These are phyloP conservation scores for Holothuria glaberrima DNA, from an alignment of 35 echinoderm and acorn worm species.

Conservation along the genomic window DNA sequence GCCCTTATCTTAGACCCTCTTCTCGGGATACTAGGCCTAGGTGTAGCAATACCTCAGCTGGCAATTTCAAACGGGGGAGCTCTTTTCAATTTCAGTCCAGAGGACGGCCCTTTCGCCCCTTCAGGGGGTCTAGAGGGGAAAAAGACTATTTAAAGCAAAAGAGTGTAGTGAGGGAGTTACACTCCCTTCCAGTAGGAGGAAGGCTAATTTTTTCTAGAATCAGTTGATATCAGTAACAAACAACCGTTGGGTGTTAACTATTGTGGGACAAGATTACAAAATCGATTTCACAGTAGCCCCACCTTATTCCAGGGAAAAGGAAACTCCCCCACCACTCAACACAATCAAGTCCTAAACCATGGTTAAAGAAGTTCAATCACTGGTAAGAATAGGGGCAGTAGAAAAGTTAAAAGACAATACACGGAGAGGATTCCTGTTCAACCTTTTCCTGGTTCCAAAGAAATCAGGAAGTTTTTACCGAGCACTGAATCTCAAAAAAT, in stretches of 20 bases:
- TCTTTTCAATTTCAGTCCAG: conserved; percentile 5
- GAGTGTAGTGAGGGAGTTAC: not conserved
- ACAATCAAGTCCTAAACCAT: not conserved
- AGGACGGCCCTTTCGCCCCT: not conserved
- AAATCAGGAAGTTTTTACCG: not conserved
- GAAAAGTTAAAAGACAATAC: not conserved
- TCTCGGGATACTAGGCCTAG: not conserved
- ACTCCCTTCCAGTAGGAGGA: not conserved
- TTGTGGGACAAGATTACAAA: not conserved
- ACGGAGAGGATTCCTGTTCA: not conserved
- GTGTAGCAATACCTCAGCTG: not conserved
- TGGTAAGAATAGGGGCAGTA: conserved; percentile 1
- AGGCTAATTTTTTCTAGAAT: not conserved
- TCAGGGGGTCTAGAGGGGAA: not conserved
- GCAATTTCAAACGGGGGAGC: not conserved
- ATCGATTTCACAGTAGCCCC: not conserved
- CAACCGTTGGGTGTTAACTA: not conserved
- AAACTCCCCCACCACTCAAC: too few species aligned
- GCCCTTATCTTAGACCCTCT: not conserved
- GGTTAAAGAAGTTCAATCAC: not conserved
- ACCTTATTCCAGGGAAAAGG: too few species aligned
- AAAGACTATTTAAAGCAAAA: not conserved
- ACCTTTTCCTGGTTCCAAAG: conserved; percentile 8
- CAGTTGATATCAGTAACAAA: not conserved
- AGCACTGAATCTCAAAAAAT: not conserved